Base-by-base conservation (phyloP, 2,888 invertebrate species). In the Oscheius onirici region DNA sequence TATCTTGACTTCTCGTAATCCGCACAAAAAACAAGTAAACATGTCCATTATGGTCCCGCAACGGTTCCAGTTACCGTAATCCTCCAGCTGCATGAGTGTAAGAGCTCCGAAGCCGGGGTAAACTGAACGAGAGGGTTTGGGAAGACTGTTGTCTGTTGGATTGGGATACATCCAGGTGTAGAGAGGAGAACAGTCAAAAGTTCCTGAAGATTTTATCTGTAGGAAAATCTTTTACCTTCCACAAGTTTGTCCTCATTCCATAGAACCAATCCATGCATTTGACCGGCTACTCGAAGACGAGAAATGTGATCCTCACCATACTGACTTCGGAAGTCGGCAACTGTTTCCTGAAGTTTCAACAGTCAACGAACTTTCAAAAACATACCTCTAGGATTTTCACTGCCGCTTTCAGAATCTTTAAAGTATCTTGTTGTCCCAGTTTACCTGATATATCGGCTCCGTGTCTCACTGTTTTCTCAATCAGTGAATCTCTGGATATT, bases 11-110 rank as follows among this genome's bases (percentile, higher is more conserved):
- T 57, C 40, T 11, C 34, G 24, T 34, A 52, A 26, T 26, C 15
- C 13, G 0, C 72, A 60, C 6, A 78, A 46, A n/a, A 40, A 22
- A 34, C 54, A 49, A 13, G 70, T 34, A 13, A 76, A 76, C 0
- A 76, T 52, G 24, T 78, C 78, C 78, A 78, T 78, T 1, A 78
- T 76, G 24, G 78, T 76, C 22, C 78, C 78, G 55, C 76, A 78
- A 17, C 72, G 51, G 55, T 74, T 41, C 71, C 68, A 69, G 26
- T 54, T 66, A 28, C 34, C 15, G 52, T 55, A 68, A 34, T 40
- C 26, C 5, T n/a, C 17, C 8, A 75, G 22, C 28, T 52, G 72
- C 0, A 76, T 54, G 1, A 76, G 46, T 0, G 78, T 74, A 11
- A 58, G 69, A 2, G 72, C 20, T 13, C 78, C 78, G 22, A 74